Conservation (phyloP, 2,888 invertebrate species). For the Dione juno region DNA sequence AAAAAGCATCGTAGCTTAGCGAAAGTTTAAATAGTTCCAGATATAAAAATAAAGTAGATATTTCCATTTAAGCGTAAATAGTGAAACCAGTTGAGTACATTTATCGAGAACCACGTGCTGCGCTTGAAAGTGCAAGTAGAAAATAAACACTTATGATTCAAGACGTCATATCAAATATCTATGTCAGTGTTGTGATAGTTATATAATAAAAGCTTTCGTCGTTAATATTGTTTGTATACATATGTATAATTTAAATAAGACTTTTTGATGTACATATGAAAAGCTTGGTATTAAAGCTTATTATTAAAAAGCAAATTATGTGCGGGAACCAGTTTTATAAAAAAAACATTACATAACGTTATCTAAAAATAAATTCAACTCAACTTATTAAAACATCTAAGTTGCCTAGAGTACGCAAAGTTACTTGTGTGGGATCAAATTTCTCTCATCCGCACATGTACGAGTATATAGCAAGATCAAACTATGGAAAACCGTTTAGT, state of each 20-base stretch:
- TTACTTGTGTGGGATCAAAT: not conserved
- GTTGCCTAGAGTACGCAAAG: not conserved
- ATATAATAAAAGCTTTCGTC: not conserved
- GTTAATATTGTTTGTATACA: not conserved
- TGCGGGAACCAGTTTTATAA: too few relatives aligned
- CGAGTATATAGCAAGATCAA: not conserved
- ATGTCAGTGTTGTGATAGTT: not conserved
- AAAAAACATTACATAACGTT: not conserved
- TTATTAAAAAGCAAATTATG: too few relatives aligned
- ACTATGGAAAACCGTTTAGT: not conserved
- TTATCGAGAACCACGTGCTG: slow-evolving; percentile 52
- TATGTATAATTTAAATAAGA: not conserved
- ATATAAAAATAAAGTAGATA: slow-evolving; percentile 65
- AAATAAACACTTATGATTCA: slow-evolving; percentile 39
- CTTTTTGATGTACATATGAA: too few relatives aligned
- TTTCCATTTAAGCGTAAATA: slow-evolving; percentile 70
- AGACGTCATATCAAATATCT: slow-evolving; percentile 17
- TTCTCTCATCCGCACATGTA: not conserved
- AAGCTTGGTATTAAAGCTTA: too few relatives aligned
- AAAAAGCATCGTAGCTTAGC: slow-evolving; percentile 52
- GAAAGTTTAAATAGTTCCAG: slow-evolving; percentile 68
- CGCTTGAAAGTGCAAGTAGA: slow-evolving; percentile 41
- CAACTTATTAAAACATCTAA: not conserved
- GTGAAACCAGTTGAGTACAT: slow-evolving; percentile 67
- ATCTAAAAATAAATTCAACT: not conserved